Percentiles rank a stretch among this genome's conserved stretches.
Conservation (phyloP, 2,797 vertebrate genomes). For the Emys orbicularis region DNA sequence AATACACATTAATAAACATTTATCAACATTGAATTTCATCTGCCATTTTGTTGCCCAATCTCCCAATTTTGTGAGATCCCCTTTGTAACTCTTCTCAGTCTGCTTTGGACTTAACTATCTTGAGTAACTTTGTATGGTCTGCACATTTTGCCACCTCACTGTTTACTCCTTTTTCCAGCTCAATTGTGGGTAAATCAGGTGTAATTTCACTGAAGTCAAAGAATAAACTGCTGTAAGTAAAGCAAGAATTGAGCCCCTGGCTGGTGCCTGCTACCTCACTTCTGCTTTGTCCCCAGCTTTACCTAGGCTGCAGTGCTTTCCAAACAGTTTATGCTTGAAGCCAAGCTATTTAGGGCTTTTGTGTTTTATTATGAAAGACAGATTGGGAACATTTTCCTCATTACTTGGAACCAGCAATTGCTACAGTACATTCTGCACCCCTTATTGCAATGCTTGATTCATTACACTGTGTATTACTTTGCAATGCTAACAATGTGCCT, state of each 20-base stretch:
- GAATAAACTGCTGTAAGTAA: neutral
- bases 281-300: neutral
- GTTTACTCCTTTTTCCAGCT: neutral
- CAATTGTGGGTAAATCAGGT: neutral
- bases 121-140: neutral
- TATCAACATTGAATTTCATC: neutral
- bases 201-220: neutral
- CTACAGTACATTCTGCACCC: accelerated
- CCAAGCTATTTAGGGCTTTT: neutral
- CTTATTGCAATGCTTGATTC: accelerated
- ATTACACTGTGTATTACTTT: accelerated
- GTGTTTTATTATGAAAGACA: neutral
- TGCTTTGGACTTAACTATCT: neutral
- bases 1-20: neutral
- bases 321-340: neutral
- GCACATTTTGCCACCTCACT: neutral
- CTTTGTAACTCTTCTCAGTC: neutral
- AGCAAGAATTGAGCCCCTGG: neutral
- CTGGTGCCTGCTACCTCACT: neutral
- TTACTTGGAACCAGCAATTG: accelerated
- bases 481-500: accelerated
- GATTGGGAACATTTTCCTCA: neutral
- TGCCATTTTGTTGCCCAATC: neutral
- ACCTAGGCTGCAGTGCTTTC: neutral
- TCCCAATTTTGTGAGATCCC: neutral